A percentile compares a stretch with the other conserved stretches of the same genome.
Evolutionary conservation across 2,797 vertebrate genomes (phyloP).

Genomic region (Brachyalestes nurse): DNA sequence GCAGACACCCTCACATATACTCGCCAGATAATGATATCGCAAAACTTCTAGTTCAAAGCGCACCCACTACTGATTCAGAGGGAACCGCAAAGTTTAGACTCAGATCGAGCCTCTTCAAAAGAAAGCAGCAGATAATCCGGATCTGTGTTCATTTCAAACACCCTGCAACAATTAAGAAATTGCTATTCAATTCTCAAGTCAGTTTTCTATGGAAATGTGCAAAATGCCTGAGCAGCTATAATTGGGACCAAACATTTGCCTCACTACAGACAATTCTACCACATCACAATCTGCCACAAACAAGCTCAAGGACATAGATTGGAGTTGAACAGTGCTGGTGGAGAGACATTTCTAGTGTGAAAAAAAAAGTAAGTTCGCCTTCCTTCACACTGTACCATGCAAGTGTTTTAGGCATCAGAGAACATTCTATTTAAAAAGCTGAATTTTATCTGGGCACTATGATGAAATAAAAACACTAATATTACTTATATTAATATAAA

Average conservation of each 20-base stretch:
- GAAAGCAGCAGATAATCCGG: background rate
- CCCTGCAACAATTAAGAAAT: slow-evolving; percentile 2
- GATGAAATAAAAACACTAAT: too few species aligned
- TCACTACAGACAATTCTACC: background rate
- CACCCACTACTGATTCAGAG: background rate
- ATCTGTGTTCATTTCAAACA: background rate
- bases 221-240: background rate
- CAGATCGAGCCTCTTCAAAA: slow-evolving; percentile 2
- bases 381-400: too few species aligned
- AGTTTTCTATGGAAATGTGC: slow-evolving; percentile 7
- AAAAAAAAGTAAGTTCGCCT: too few species aligned
- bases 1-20: slow-evolving; percentile 5
- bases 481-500: too few species aligned
- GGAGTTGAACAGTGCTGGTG: background rate
- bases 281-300: too few species aligned
- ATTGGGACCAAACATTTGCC: background rate
- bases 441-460: too few species aligned
- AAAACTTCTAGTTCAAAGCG: background rate
- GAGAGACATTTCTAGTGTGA: background rate
- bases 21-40: background rate
- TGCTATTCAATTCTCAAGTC: background rate
- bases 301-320: background rate
- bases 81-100: background rate
- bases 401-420: too few species aligned
- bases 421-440: too few species aligned